phyloP scores from a whole-genome alignment of 2,888 invertebrate species.

The Yponomeuta sedellus region DNA sequence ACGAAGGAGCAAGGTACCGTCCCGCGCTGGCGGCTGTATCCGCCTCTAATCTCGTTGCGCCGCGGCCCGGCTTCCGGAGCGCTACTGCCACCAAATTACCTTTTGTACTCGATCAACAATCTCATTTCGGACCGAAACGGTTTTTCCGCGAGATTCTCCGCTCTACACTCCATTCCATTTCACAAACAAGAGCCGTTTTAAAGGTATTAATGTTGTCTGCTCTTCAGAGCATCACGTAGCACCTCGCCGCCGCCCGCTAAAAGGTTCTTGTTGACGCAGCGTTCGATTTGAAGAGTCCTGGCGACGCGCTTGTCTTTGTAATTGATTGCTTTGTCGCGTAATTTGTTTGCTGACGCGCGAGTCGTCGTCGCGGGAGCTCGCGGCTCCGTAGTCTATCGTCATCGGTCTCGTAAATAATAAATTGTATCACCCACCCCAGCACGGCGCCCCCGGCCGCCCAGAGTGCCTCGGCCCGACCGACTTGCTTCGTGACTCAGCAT shows the following conservation, averaged over 20 bases:
- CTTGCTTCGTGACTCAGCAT: conserved; percentile 45
- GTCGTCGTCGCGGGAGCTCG: conserved; percentile 51
- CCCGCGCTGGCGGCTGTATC: conserved; percentile 33
- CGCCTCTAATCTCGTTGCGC: conserved; percentile 68
- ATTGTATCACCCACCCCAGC: conserved; percentile 36
- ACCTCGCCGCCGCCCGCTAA: conserved; percentile 56
- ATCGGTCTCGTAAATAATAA: conserved; percentile 68
- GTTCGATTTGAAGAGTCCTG: conserved; percentile 64
- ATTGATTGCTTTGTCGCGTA: conserved; percentile 76
- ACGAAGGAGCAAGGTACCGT: not conserved
- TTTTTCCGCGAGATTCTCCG: conserved; percentile 47
- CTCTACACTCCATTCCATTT: conserved; percentile 33
- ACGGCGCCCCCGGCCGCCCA: conserved; percentile 21
- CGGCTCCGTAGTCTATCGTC: conserved; percentile 55
- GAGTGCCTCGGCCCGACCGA: conserved; percentile 14
- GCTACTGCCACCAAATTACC: conserved; percentile 57
- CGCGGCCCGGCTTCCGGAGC: conserved; percentile 44
- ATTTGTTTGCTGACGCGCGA: conserved; percentile 65
- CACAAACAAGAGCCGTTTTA: conserved; percentile 42
- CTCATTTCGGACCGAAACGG: conserved; percentile 58
- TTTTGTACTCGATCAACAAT: conserved; percentile 65
- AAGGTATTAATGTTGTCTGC: conserved; percentile 43
- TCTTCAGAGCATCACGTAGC: conserved; percentile 51
- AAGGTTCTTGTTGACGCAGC: conserved; percentile 74
- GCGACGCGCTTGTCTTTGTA: conserved; percentile 68